Percentiles rank a stretch among this genome's conserved stretches.
phyloP scores from a whole-genome alignment of 2,113 vertebrate species.

The Carassius auratus region DNA sequence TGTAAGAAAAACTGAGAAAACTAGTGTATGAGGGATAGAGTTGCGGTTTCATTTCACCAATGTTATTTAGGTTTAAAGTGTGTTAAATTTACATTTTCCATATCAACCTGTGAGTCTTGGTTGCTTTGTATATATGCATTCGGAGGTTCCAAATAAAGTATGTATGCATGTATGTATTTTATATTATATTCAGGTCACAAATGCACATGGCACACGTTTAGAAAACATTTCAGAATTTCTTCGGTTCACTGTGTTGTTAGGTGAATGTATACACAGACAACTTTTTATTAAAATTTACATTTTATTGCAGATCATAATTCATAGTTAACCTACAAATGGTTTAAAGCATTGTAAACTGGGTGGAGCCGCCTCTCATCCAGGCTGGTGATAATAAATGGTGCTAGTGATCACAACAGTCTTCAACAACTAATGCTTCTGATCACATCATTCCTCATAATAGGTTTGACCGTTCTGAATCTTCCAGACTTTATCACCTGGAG shows the following conservation, averaged over 20 bases:
- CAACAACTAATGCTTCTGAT: not conserved
- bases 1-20: no score
- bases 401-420: conserved; percentile 7
- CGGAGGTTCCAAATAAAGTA: no score
- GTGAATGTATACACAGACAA: not conserved
- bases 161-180: no score
- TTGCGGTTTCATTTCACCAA: no score
- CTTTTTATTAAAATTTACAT: not conserved
- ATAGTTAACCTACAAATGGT: conserved; percentile 59
- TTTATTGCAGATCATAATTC: conserved; percentile 73
- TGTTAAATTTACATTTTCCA: no score
- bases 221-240: no score
- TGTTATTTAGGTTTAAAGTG: no score
- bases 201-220: no score
- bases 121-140: no score
- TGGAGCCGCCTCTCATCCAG: conserved; percentile 63
- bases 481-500: not conserved
- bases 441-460: not conserved
- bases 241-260: not conserved
- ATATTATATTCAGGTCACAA: no score
- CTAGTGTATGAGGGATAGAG: no score
- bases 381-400: not conserved
- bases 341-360: conserved; percentile 78
- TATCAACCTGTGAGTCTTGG: no score
- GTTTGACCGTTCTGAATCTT: not conserved